Conservation (phyloP, 2,888 invertebrate genomes). For the Hirtodrosophila cameraria region DNA sequence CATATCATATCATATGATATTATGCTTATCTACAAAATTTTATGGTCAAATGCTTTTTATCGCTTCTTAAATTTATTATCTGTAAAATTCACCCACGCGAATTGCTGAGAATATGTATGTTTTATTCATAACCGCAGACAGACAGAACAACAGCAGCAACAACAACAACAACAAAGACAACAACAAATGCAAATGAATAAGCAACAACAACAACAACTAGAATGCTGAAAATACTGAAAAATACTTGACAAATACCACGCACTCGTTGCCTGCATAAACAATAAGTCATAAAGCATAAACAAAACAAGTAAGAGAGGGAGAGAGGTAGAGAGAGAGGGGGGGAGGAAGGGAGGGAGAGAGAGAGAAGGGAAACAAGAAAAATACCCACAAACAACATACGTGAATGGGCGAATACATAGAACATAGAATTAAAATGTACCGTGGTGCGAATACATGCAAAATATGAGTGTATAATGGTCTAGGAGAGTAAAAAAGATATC, state of each 20-base stretch:
- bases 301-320: conserved; percentile 40
- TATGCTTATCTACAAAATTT: conserved; percentile 58
- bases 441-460: conserved; percentile 15
- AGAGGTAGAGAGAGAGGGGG: conserved; percentile 2
- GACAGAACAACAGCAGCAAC: conserved; percentile 2
- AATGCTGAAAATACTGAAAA: conserved; percentile 49
- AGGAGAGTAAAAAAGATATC: too few species aligned
- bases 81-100: conserved; percentile 66
- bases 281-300: conserved; percentile 56
- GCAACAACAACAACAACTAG: conserved; percentile 18
- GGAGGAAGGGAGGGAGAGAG: conserved; percentile 8
- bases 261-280: conserved; percentile 56
- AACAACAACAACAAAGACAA: conserved; percentile 19
- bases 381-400: conserved; percentile 29
- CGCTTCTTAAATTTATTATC: conserved; percentile 68
- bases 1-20: too few species aligned
- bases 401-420: conserved; percentile 20
- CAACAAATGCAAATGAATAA: conserved; percentile 44
- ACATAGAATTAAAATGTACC: conserved; percentile 28
- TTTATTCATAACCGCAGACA: conserved; percentile 36
- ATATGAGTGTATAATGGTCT: too few species aligned
- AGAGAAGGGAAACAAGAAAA: conserved; percentile 15
- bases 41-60: conserved; percentile 69
- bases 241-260: conserved; percentile 62
- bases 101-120: conserved; percentile 44